Evolutionary conservation across 2,888 invertebrate genomes (phyloP).

Genomic region (Cosmia trapezina): DNA sequence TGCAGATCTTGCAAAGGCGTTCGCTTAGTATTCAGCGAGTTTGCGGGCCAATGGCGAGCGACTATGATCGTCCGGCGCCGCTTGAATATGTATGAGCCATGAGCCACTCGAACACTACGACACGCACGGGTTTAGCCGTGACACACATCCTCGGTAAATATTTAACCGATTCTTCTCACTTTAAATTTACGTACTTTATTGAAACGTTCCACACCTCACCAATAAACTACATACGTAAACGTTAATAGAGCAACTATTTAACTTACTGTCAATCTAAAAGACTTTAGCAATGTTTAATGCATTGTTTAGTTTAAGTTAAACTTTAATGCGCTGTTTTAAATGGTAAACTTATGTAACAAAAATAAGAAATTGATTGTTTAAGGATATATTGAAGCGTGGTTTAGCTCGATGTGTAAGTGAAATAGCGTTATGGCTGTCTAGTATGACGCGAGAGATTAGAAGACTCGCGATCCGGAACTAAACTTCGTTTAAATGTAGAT

Average conservation of each 20-base stretch:
- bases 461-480: too few species aligned
- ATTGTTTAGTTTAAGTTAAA: slow-evolving; percentile 65
- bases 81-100: slow-evolving; percentile 88
- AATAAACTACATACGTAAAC: slow-evolving; percentile 60
- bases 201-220: slow-evolving; percentile 58
- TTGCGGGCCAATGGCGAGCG: slow-evolving; percentile 83
- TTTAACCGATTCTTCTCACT: slow-evolving; percentile 73
- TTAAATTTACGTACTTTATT: slow-evolving; percentile 57
- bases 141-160: slow-evolving; percentile 81
- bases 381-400: too few species aligned
- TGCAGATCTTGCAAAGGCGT: slow-evolving; percentile 82
- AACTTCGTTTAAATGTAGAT: too few species aligned
- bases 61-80: slow-evolving; percentile 78
- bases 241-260: slow-evolving; percentile 61
- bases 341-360: slow-evolving; percentile 31
- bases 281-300: slow-evolving; percentile 68
- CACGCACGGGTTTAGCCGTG: slow-evolving; percentile 84
- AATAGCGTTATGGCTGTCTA: too few species aligned
- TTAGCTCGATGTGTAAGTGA: too few species aligned
- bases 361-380: too few species aligned
- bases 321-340: too few species aligned
- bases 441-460: too few species aligned
- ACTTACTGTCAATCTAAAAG: slow-evolving; percentile 61
- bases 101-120: slow-evolving; percentile 76
- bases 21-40: slow-evolving; percentile 85